Conservation (phyloP, 1,140 invertebrate species). For the Kradibia gibbosae region DNA sequence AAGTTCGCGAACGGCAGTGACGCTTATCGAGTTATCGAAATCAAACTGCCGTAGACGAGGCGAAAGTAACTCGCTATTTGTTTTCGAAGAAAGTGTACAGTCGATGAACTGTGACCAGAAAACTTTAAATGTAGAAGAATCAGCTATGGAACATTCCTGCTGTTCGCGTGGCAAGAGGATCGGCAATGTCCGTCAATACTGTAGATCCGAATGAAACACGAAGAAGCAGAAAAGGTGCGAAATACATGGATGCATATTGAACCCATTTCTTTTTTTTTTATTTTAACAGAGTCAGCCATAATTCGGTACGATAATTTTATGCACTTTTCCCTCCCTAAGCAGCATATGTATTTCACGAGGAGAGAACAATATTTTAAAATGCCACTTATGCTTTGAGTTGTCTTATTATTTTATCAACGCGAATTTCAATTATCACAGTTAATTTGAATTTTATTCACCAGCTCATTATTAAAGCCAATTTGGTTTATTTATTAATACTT, state of each 20-base stretch:
- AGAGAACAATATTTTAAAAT: too few species aligned
- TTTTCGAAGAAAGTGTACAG: too few species aligned
- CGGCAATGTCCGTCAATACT: not conserved
- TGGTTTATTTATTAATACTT: too few species aligned
- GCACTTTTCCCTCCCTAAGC: not conserved
- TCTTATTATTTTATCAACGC: too few species aligned
- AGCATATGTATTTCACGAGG: not conserved
- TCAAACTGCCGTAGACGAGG: not conserved
- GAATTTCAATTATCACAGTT: too few species aligned
- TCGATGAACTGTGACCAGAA: not conserved
- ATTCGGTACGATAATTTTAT: too few species aligned
- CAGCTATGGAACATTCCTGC: constrained; percentile 3
- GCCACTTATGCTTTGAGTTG: too few species aligned
- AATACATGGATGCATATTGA: not conserved
- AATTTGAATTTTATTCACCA: not conserved
- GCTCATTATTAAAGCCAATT: not conserved
- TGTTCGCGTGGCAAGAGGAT: not conserved
- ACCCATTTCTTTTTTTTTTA: not conserved
- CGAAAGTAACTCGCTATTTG: too few species aligned
- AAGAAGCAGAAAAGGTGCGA: not conserved
- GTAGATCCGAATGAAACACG: not conserved
- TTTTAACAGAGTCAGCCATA: too few species aligned
- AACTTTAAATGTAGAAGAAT: constrained; percentile 14
- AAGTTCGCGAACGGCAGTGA: constrained; percentile 1
- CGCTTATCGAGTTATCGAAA: constrained; percentile 33